Evolutionary conservation across 23 tunicate genomes (phyloP), one percentile per base, ranked within the genome.

Genomic region (Phallusia fumigata): DNA sequence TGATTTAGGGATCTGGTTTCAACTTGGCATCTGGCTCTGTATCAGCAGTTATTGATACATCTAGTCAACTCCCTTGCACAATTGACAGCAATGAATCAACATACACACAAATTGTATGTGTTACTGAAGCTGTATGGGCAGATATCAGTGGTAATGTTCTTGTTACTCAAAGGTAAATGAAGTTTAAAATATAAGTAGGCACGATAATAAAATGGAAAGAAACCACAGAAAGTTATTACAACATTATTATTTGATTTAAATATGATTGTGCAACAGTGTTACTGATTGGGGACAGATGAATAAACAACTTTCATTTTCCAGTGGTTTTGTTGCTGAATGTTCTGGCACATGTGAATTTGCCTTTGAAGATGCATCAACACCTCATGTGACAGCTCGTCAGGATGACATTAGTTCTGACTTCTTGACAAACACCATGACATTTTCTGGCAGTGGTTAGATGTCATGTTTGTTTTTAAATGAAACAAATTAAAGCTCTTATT

Each of bases 291-390:
- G n/a, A n/a, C n/a, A n/a, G n/a, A n/a, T n/a, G n/a, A n/a, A n/a
- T n/a, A n/a, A n/a, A n/a, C n/a, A n/a, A n/a, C 58, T 51, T 15
- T 3, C 16, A 22, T 3, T 65, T 65, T 65, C 31, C 80, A 84
- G 84, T 28, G 33, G 34, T 49, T 36, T 82, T 22, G 53, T 36
- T 36, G 95, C 95, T 36, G 87, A 45, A 30, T 90, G 95, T 76
- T 31, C n/a, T n/a, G 36, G 69, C 11, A 1, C 65, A 1, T 92
- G 97, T 36, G 74, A 65, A 6, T 92, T 80, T 49, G 32, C 73
- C 2, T 92, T 52, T 74, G 40, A 24, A 44, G 76, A 36, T 6
- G 45, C 78, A 26, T 30, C 76, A 28, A 83, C 89, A 45, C 92
- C 97, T 0, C 45, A 30, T 1, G 84, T 92, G 22, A 75, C 92